Percentiles rank a stretch among this genome's conserved stretches.
Evolutionary conservation across 1,140 invertebrate genomes (phyloP).

Genomic region (Laupala kohalensis): DNA sequence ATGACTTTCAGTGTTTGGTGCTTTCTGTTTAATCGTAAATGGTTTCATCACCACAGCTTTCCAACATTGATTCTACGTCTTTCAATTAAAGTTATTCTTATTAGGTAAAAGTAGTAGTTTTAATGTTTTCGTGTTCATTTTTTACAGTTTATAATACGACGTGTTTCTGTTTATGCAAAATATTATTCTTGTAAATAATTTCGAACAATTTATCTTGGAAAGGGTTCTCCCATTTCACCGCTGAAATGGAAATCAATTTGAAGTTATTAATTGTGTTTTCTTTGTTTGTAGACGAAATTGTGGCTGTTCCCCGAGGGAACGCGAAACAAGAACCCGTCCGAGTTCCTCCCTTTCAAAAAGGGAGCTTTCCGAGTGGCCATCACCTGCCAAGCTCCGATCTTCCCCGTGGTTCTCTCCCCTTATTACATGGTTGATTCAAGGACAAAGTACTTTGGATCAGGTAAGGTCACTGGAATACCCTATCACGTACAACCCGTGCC

Average conservation of each 20-base stretch:
- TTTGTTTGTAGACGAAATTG: slow-evolving; percentile 37
- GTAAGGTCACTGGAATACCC: slow-evolving; percentile 26
- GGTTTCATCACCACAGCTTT: too few relatives aligned
- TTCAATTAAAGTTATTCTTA: too few relatives aligned
- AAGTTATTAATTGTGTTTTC: too few relatives aligned
- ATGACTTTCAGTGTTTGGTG: too few relatives aligned
- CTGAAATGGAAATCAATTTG: not conserved
- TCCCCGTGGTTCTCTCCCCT: slow-evolving; percentile 57
- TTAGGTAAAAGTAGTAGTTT: too few relatives aligned
- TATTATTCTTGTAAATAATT: not conserved
- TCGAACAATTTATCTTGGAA: not conserved
- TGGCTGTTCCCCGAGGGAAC: slow-evolving; percentile 52
- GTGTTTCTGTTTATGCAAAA: not conserved
- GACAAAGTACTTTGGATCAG: slow-evolving; percentile 35
- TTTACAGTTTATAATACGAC: too few relatives aligned
- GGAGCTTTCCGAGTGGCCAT: slow-evolving; percentile 65
- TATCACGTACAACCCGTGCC: too few relatives aligned
- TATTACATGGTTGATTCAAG: slow-evolving; percentile 45
- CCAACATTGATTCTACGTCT: too few relatives aligned
- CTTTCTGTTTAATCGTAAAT: too few relatives aligned
- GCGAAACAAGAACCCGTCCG: slow-evolving; percentile 31
- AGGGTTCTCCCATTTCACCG: not conserved
- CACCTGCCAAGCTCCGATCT: slow-evolving; percentile 51
- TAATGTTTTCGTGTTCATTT: too few relatives aligned
- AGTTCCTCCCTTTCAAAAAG: slow-evolving; percentile 46